Percentiles rank a stretch among this genome's conserved stretches.
phyloP scores from a whole-genome alignment of 2,113 vertebrate genomes.

The Redunca redunca region DNA sequence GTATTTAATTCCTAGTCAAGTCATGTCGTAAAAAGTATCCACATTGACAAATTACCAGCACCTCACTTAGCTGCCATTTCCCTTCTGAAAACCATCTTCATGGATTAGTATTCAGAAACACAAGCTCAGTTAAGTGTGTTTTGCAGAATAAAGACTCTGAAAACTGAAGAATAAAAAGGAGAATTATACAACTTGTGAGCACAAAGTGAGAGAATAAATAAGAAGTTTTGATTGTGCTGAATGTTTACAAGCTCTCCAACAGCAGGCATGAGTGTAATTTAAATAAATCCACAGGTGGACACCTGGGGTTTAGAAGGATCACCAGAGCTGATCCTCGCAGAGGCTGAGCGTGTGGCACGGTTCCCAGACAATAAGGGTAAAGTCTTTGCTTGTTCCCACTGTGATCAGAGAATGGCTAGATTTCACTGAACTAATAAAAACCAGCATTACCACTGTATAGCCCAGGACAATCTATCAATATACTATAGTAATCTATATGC shows the following conservation, averaged over 20 bases:
- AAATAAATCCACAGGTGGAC: not conserved
- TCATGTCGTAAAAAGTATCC: slow-evolving; percentile 24
- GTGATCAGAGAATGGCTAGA: not conserved
- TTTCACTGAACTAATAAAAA: not conserved
- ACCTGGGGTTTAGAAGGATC: not conserved
- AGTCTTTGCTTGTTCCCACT: not conserved
- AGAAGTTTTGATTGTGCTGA: not conserved
- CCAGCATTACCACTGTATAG: not conserved
- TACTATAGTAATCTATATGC: not conserved
- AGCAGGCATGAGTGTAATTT: not conserved
- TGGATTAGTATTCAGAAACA: slow-evolving; percentile 31
- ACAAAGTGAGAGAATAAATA: not conserved
- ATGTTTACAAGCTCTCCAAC: slow-evolving; percentile 11
- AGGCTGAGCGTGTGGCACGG: fast-evolving
- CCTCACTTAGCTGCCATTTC: slow-evolving; percentile 42
- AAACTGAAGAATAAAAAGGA: not conserved
- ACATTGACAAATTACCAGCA: slow-evolving; percentile 44
- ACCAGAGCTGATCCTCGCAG: not conserved
- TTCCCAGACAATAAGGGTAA: not conserved
- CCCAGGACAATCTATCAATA: not conserved
- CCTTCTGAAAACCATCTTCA: not conserved
- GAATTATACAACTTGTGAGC: not conserved
- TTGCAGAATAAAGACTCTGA: not conserved
- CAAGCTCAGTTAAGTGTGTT: not conserved
- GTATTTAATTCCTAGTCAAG: slow-evolving; percentile 14